Evolutionary conservation across 2,797 vertebrate genomes (phyloP).

Genomic region (Heteromormyrus szaboi): DNA sequence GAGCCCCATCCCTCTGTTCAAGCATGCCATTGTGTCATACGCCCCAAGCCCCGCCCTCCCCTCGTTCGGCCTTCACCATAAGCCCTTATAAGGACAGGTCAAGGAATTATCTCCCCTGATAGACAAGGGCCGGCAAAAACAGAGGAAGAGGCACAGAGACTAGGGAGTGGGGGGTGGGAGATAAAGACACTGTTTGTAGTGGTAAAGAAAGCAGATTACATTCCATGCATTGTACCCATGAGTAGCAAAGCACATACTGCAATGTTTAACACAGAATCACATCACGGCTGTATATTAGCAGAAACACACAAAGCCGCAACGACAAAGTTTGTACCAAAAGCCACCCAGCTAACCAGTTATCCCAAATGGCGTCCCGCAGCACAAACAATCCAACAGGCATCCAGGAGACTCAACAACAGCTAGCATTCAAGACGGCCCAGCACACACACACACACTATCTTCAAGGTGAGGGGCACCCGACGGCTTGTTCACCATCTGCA

Average conservation of each 20-base stretch:
- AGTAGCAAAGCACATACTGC: not conserved
- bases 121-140: not conserved
- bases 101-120: constrained; percentile 5
- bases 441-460: not conserved
- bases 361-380: not conserved
- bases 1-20: not conserved
- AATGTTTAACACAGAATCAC: not conserved
- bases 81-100: constrained; percentile 21
- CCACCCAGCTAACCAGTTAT: not conserved
- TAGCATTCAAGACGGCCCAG: not conserved
- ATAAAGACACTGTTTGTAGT: constrained; percentile 9
- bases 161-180: not conserved
- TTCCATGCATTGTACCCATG: constrained; percentile 9
- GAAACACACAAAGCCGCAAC: not conserved
- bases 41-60: not conserved
- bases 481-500: not conserved
- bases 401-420: not conserved
- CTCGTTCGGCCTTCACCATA: constrained; percentile 15
- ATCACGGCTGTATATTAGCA: not conserved
- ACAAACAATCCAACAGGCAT: not conserved
- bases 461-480: not conserved
- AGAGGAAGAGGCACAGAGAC: not conserved
- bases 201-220: constrained; percentile 18
- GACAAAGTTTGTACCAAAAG: not conserved
- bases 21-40: constrained; percentile 5